These are phyloP conservation scores for Epinotia demarniana DNA, from an alignment of 2,888 invertebrate species.

Conservation along the genomic window DNA sequence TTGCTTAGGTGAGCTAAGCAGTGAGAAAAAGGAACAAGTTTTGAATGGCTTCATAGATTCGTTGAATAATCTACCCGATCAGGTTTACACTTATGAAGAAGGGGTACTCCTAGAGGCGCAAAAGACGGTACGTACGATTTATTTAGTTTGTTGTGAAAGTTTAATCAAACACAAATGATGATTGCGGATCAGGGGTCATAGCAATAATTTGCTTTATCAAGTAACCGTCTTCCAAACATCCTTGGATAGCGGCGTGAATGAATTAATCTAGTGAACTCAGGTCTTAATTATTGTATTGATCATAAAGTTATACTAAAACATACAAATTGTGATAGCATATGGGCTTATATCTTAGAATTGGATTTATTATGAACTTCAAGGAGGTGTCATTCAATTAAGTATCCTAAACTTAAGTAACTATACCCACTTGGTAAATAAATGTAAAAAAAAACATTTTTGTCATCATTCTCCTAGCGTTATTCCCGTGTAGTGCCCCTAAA, in stretches of 20 bases:
- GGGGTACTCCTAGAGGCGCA: conserved; percentile 73
- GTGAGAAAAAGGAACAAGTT: conserved; percentile 61
- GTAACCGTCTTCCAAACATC: conserved; percentile 37
- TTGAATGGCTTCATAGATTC: conserved; percentile 73
- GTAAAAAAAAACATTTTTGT: too few species aligned
- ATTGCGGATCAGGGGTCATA: conserved; percentile 43
- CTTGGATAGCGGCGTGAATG: conserved; percentile 27
- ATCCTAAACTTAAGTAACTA: too few species aligned
- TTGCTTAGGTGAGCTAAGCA: conserved; percentile 63
- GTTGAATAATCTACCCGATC: conserved; percentile 78
- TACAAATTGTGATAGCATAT: background rate
- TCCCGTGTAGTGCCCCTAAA: too few species aligned
- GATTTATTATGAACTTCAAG: too few species aligned
- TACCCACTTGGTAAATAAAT: too few species aligned
- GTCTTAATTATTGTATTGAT: conserved; percentile 18
- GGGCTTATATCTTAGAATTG: too few species aligned
- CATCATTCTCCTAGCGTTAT: too few species aligned
- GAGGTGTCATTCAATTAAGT: too few species aligned
- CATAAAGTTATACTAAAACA: background rate
- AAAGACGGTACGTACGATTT: conserved; percentile 78
- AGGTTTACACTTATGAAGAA: conserved; percentile 74
- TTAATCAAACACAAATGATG: conserved; percentile 20
- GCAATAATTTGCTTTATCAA: conserved; percentile 37
- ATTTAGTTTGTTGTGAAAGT: conserved; percentile 30
- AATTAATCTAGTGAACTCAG: conserved; percentile 24